These are phyloP conservation scores for Coenonympha glycerion DNA, from an alignment of 2,888 invertebrate species.

Conservation along the genomic window DNA sequence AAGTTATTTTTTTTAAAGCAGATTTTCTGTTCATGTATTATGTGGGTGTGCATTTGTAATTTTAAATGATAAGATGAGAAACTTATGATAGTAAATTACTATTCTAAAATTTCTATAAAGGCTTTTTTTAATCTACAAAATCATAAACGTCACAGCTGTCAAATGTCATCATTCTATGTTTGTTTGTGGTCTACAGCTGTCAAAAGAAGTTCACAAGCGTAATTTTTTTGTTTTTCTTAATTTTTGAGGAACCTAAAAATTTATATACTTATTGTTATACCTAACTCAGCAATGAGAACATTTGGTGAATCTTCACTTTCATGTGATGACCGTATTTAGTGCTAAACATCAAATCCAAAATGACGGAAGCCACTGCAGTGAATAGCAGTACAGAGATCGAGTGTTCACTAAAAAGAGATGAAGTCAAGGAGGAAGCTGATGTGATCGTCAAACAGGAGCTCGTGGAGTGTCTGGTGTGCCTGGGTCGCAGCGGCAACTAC, in stretches of 20 bases:
- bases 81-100: too few relatives aligned
- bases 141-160: slow-evolving; percentile 22
- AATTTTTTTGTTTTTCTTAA: slow-evolving; percentile 34
- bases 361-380: slow-evolving; percentile 53
- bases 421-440: slow-evolving; percentile 28
- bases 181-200: slow-evolving; percentile 25
- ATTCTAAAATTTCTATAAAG: too few relatives aligned
- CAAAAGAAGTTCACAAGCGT: slow-evolving; percentile 21
- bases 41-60: too few relatives aligned
- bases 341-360: slow-evolving; percentile 30
- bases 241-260: slow-evolving; percentile 22
- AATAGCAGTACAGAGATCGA: slow-evolving; percentile 43
- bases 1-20: too few relatives aligned
- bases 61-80: too few relatives aligned
- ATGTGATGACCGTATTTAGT: slow-evolving; percentile 14
- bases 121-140: slow-evolving; percentile 3
- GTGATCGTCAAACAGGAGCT: slow-evolving; percentile 52
- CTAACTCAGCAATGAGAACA: slow-evolving; percentile 12
- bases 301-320: not conserved
- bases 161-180: too few relatives aligned
- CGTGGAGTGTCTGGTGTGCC: slow-evolving; percentile 56
- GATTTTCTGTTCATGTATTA: too few relatives aligned
- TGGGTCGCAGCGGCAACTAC: slow-evolving; percentile 41
- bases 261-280: not conserved
- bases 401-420: slow-evolving; percentile 33